These are phyloP conservation scores for Dryadula phaetusa DNA, from an alignment of 2,888 invertebrate genomes.

Conservation along the genomic window DNA sequence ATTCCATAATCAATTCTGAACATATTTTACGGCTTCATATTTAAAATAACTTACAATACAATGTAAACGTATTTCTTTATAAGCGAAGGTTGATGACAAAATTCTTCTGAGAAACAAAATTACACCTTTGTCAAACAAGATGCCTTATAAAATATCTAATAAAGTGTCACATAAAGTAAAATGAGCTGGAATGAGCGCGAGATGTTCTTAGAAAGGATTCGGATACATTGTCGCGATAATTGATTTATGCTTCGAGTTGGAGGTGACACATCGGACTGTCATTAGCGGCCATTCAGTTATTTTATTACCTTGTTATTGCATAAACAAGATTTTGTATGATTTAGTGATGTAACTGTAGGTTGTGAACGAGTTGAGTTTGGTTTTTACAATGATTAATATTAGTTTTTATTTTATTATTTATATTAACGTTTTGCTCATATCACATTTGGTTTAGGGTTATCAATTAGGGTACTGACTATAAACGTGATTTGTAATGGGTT, in stretches of 20 bases:
- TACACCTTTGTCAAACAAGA: constrained; percentile 62
- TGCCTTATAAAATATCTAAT: constrained; percentile 65
- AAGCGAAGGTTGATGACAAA: constrained; percentile 63
- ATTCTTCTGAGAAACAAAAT: constrained; percentile 73
- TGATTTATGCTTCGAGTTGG: constrained; percentile 56
- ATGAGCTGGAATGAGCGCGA: constrained; percentile 49
- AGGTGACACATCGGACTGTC: constrained; percentile 56
- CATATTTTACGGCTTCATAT: constrained; percentile 45
- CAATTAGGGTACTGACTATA: too few species aligned
- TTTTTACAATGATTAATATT: constrained; percentile 5
- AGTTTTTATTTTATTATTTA: background rate
- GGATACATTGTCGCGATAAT: constrained; percentile 63
- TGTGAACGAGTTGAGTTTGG: background rate
- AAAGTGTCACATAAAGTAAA: constrained; percentile 78
- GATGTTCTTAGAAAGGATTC: constrained; percentile 58
- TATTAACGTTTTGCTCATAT: background rate
- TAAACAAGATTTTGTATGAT: constrained; percentile 19
- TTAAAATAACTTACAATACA: constrained; percentile 52
- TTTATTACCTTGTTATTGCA: constrained; percentile 23
- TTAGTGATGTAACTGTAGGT: background rate
- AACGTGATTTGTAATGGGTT: too few species aligned
- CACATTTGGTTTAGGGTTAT: too few species aligned
- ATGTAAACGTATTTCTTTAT: constrained; percentile 64
- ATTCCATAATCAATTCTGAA: constrained; percentile 43
- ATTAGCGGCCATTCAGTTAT: constrained; percentile 22